Evolutionary conservation across 2,888 invertebrate species (phyloP).

Genomic region (Drosophila nigricruria): DNA sequence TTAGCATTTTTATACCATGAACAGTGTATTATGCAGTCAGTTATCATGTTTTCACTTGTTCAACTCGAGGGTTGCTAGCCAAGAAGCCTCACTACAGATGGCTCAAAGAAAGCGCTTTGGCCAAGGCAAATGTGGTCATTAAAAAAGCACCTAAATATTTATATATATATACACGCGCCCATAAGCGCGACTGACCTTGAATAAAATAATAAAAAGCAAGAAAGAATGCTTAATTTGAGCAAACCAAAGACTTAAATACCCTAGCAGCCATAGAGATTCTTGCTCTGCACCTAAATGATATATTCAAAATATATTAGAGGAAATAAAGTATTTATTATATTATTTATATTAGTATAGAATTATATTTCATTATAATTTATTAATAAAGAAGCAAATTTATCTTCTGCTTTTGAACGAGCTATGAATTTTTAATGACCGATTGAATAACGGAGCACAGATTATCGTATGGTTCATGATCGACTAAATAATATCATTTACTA

Average conservation of each 20-base stretch:
- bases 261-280: background rate
- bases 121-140: conserved; percentile 54
- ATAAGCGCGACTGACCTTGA: conserved; percentile 25
- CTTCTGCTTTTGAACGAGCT: too few relatives aligned
- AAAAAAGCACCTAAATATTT: conserved; percentile 30
- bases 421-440: too few relatives aligned
- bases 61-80: conserved; percentile 7
- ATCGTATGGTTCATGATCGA: too few relatives aligned
- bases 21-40: background rate
- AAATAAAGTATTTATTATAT: too few relatives aligned
- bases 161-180: conserved; percentile 23
- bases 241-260: background rate
- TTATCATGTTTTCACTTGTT: background rate
- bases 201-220: conserved; percentile 10
- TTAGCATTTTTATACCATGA: background rate
- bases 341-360: too few relatives aligned
- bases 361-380: too few relatives aligned
- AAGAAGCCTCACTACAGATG: conserved; percentile 11
- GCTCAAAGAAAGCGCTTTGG: conserved; percentile 22
- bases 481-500: background rate
- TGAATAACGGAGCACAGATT: too few relatives aligned
- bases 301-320: background rate
- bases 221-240: background rate
- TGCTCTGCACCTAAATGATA: background rate
- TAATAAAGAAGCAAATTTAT: too few relatives aligned